Percentiles rank a stretch among this genome's conserved stretches.
Conservation (phyloP, 2,113 vertebrate genomes). For the Arvicanthis niloticus region DNA sequence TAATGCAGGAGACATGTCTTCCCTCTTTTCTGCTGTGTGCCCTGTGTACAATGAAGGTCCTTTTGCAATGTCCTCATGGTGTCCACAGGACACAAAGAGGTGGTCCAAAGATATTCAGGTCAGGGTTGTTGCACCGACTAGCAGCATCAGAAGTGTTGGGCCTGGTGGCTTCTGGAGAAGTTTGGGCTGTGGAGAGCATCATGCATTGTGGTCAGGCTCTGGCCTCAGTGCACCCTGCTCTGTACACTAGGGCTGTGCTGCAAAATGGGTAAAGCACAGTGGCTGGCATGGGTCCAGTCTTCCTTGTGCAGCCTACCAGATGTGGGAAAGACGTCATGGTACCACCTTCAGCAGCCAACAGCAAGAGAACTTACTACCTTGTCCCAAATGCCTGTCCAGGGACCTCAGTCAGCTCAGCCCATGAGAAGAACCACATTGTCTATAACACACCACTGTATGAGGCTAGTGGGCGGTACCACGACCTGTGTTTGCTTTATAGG, state of each 20-base stretch:
- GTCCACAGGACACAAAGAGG: neutral
- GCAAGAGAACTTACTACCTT: neutral
- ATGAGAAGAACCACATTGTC: neutral
- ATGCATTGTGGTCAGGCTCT: neutral
- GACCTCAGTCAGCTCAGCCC: neutral
- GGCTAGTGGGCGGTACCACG: no score
- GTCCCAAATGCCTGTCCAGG: neutral
- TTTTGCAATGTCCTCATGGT: neutral
- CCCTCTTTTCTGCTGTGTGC: neutral
- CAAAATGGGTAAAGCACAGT: neutral
- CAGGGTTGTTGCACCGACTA: neutral
- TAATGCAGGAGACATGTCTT: neutral
- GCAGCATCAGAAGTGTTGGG: neutral
- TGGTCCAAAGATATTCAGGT: neutral
- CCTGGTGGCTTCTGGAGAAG: neutral
- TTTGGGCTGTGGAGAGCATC: neutral
- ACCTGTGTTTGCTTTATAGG: no score
- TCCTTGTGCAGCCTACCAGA: neutral
- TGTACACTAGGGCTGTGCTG: neutral
- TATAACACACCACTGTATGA: neutral
- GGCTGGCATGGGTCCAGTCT: neutral
- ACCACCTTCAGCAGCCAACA: neutral
- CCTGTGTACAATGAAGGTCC: neutral
- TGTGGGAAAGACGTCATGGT: neutral
- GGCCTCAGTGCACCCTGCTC: neutral